Evolutionary conservation across 2,113 vertebrate genomes (phyloP).

Genomic region (Puffinus mauretanicus): DNA sequence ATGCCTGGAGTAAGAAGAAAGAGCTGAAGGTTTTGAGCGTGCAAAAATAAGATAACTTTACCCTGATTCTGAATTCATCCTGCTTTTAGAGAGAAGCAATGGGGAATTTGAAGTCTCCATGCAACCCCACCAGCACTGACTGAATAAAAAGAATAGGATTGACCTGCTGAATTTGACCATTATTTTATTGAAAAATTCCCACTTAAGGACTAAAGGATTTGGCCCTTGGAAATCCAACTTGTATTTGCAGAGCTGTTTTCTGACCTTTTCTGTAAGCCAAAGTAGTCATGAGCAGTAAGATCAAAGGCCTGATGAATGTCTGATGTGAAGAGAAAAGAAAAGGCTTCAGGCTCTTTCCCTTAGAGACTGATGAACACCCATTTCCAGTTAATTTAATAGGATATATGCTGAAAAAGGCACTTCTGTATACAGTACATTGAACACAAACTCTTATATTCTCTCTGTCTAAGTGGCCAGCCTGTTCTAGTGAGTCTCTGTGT

Average conservation of each 20-base stretch:
- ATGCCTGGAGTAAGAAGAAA: background rate
- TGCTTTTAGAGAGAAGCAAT: background rate
- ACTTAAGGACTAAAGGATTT: background rate
- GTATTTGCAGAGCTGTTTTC: constrained; percentile 1
- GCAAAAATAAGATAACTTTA: background rate
- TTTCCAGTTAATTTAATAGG: constrained; percentile 61
- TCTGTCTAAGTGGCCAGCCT: background rate
- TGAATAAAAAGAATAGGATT: background rate
- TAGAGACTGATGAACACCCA: constrained; percentile 29
- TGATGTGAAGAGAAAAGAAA: constrained; percentile 51
- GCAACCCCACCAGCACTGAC: background rate
- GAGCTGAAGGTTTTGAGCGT: background rate
- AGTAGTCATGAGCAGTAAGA: background rate
- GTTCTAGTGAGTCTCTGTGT: background rate
- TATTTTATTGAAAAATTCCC: constrained; percentile 2
- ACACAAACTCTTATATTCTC: constrained; percentile 17
- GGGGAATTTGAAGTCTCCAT: background rate
- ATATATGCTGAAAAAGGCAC: constrained; percentile 42
- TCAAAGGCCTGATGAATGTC: constrained; percentile 47
- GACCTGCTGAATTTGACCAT: background rate
- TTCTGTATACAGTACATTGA: constrained; percentile 31
- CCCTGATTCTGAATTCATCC: background rate
- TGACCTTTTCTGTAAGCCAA: constrained; percentile 37
- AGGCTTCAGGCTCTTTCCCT: constrained; percentile 19
- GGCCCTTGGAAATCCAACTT: background rate